Base-by-base conservation (phyloP, 2,797 vertebrate genomes). In the Odontamblyopus rebecca region DNA sequence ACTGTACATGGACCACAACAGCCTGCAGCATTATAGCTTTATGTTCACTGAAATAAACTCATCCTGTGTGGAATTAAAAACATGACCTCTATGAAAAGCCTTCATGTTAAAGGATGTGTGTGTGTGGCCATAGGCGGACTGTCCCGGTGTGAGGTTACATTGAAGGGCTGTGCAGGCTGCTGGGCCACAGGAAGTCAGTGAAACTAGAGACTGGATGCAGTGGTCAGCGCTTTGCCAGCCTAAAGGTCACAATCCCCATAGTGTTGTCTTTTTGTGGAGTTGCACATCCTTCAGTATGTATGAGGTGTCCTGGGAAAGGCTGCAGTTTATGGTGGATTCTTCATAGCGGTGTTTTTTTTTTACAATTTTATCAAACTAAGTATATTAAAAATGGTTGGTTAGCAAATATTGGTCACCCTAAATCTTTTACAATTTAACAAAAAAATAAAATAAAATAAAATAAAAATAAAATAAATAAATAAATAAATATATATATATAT, bases 191-290 rank as follows among this genome's bases (percentile, higher is more conserved):
- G 90, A 91, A 89, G 85, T 82, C 87, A 76, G 89, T 80, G 91
- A 88, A 94, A 95, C 73, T 8, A 51, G 91, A 95, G 91, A 23
- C 67, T 26, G 23, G 9, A 85, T 61, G 84, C 81, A 61, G 26
- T 78, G 89, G 92, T 93, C 93, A 94, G 93, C 93, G 88, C 73
- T 91, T 93, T 89, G 62, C 76, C 89, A 87, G 87, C 86, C 91
- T 71, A 83, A 88, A 93, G 93, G 92, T 93, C 91, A 92, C 80
- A 83, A 79, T 92, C 89, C 89, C 85, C 86, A 83, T 80, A 74
- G 79, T 77, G 69, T 32, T 67, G 79, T 81, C 81, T 88, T 87
- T 86, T 87, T 88, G 87, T 84, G 86, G 82, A 72, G 50, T 63
- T 67, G 41, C 63, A 83, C 84, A 80, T 90, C 75, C 72, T 85